A percentile compares a stretch with the other conserved stretches of the same genome.
Evolutionary conservation across 1,140 invertebrate species (phyloP).

Genomic region (Trichomalopsis sarcophagae): DNA sequence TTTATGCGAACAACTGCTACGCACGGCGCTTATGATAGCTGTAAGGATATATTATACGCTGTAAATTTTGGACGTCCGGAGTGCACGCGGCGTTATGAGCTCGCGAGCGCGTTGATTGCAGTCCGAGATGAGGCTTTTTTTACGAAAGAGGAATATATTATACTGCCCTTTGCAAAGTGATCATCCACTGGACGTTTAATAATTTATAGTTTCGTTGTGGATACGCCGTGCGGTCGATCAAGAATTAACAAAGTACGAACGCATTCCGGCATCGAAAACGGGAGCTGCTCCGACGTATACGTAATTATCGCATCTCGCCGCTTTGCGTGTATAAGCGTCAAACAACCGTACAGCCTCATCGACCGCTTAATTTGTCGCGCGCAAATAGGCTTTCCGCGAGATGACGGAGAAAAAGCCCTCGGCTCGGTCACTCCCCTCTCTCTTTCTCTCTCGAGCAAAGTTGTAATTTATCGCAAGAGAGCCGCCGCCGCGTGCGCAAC

Average conservation of each 20-base stretch:
- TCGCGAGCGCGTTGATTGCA: neutral
- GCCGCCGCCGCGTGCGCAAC: neutral
- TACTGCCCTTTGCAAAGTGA: neutral
- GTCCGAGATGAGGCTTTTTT: neutral
- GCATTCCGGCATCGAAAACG: too few relatives aligned
- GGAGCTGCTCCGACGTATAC: too few relatives aligned
- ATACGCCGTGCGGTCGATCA: too few relatives aligned
- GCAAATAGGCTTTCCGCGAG: neutral
- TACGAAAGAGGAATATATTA: neutral
- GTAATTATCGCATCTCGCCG: too few relatives aligned
- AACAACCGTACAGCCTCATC: neutral
- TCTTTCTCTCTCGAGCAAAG: neutral
- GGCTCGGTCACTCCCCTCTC: neutral
- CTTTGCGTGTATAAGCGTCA: neutral
- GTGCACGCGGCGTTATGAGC: neutral
- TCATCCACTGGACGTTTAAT: neutral
- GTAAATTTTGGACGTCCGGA: conserved; percentile 19
- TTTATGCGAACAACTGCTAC: neutral
- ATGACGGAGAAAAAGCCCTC: neutral
- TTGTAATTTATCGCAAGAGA: conserved; percentile 14
- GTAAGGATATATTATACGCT: neutral
- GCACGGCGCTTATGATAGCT: conserved; percentile 23
- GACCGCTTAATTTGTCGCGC: conserved; percentile 13
- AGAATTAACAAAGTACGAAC: too few relatives aligned
- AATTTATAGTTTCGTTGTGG: neutral